These are phyloP conservation scores for Parthenolecanium corni DNA, from an alignment of 2,888 invertebrate genomes.

Conservation along the genomic window DNA sequence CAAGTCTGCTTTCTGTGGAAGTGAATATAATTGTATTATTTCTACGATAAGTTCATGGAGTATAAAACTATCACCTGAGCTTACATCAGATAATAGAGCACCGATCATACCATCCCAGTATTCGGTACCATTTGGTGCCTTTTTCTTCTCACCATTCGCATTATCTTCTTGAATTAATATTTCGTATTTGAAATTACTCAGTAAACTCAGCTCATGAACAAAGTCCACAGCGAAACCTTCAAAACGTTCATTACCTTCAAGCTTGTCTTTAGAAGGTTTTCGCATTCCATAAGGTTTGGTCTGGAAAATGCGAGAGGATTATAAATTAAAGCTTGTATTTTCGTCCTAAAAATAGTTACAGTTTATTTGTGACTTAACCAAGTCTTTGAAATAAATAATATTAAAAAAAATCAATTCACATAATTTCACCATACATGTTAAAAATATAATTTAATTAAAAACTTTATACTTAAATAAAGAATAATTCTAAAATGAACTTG, in stretches of 20 bases:
- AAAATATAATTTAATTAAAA: no score
- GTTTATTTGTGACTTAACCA: no score
- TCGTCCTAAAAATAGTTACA: no score
- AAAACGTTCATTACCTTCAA: constrained; percentile 47
- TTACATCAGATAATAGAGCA: constrained; percentile 41
- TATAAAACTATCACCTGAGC: background rate
- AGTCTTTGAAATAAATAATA: no score
- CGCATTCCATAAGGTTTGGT: constrained; percentile 56
- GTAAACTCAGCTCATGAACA: constrained; percentile 47
- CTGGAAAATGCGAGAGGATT: constrained; percentile 37
- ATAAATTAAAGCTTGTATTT: no score
- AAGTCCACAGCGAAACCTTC: constrained; percentile 55
- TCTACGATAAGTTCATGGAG: background rate
- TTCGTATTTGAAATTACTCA: constrained; percentile 49
- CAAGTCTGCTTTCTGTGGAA: constrained; percentile 65
- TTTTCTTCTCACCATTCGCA: constrained; percentile 33
- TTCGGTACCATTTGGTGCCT: constrained; percentile 71
- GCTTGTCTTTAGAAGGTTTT: constrained; percentile 41
- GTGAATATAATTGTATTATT: background rate
- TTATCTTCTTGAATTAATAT: constrained; percentile 41
- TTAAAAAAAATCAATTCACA: no score
- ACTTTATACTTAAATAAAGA: no score
- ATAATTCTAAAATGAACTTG: no score
- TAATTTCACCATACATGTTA: no score
- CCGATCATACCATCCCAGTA: constrained; percentile 39